Evolutionary conservation across 2,113 vertebrate genomes (phyloP).

Genomic region (Zapus hudsonius): DNA sequence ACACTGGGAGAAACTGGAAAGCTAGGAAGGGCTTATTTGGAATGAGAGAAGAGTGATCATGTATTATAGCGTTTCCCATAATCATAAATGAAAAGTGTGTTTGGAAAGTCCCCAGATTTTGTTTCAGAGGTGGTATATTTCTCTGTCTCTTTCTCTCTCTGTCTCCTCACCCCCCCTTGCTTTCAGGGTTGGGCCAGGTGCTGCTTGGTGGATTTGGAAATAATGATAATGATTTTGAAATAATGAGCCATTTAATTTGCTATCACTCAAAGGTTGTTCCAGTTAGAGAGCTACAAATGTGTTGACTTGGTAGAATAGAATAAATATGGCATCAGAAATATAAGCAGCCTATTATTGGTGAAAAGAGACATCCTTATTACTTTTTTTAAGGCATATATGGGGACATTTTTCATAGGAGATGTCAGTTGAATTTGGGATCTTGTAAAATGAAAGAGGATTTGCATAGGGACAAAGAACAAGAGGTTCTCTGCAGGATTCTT

Average conservation of each 20-base stretch:
- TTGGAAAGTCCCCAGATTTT: background rate
- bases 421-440: background rate
- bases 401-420: background rate
- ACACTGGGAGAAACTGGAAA: background rate
- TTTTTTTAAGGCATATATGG: background rate
- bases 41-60: background rate
- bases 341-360: background rate
- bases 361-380: background rate
- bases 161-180: background rate
- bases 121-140: background rate
- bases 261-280: background rate
- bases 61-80: background rate
- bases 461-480: background rate
- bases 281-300: background rate
- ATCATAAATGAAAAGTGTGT: background rate
- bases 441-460: constrained; percentile 29
- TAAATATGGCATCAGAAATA: constrained; percentile 5
- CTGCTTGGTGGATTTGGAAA: background rate
- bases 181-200: background rate
- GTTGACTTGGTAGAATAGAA: background rate
- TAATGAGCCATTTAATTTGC: background rate
- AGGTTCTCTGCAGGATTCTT: background rate
- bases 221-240: background rate
- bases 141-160: background rate
- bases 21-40: background rate